Evolutionary conservation across 2,888 invertebrate genomes (phyloP).

Genomic region (Brachyopa scutellaris): DNA sequence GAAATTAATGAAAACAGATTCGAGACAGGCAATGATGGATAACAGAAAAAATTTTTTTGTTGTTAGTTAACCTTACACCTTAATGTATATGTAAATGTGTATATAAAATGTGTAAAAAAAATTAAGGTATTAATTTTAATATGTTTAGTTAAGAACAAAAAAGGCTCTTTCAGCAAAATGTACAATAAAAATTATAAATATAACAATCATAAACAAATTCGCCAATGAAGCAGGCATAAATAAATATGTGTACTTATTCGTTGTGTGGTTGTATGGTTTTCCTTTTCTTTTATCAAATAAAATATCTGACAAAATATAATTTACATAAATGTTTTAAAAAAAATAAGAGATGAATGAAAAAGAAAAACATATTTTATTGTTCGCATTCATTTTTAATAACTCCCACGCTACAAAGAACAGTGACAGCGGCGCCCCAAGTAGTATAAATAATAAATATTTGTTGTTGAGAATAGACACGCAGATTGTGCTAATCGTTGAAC

Average conservation of each 20-base stretch:
- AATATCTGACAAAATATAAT: conserved; percentile 45
- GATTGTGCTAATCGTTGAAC: conserved; percentile 41
- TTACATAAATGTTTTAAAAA: conserved; percentile 50
- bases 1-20: conserved; percentile 30
- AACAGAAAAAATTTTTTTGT: neutral
- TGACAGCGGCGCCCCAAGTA: conserved; percentile 45
- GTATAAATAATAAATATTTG: conserved; percentile 43
- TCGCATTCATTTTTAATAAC: conserved; percentile 46
- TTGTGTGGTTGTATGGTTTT: conserved; percentile 18
- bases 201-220: conserved; percentile 16
- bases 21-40: conserved; percentile 8
- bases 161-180: conserved; percentile 50
- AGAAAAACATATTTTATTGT: conserved; percentile 29
- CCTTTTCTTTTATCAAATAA: conserved; percentile 11
- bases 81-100: neutral
- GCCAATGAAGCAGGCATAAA: neutral
- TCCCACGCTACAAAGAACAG: conserved; percentile 42
- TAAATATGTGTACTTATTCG: conserved; percentile 45
- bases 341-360: conserved; percentile 19
- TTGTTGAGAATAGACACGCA: conserved; percentile 39
- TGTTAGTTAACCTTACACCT: neutral
- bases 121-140: neutral
- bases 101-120: neutral
- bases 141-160: conserved; percentile 1
- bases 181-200: conserved; percentile 29